These are phyloP conservation scores for Molorchus minor DNA, from an alignment of 2,888 invertebrate genomes.

Conservation along the genomic window DNA sequence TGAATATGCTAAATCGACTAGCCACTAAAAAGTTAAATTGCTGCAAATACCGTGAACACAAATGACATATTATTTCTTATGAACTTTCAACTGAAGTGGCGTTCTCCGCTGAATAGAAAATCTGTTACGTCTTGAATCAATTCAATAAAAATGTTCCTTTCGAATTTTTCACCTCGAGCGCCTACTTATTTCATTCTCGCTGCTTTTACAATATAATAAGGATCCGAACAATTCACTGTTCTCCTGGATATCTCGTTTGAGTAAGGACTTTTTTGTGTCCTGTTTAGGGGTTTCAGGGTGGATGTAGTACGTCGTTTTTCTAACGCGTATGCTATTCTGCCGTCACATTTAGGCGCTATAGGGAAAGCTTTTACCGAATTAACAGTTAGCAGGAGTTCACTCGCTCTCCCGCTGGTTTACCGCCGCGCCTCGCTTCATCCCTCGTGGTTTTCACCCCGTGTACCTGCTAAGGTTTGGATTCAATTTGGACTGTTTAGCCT, in stretches of 20 bases:
- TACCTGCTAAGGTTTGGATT: slow-evolving; percentile 36
- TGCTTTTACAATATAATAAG: slow-evolving; percentile 8
- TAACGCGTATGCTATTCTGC: slow-evolving; percentile 52
- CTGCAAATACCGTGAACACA: too few species aligned
- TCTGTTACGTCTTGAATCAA: too few species aligned
- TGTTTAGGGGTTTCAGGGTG: slow-evolving; percentile 47
- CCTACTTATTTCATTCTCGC: slow-evolving; percentile 1
- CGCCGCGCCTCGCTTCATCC: slow-evolving; percentile 19
- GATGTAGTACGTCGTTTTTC: slow-evolving; percentile 53
- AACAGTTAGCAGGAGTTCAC: slow-evolving; percentile 53
- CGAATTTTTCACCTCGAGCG: background rate
- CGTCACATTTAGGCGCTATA: slow-evolving; percentile 58
- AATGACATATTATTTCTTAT: too few species aligned
- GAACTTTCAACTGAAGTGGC: too few species aligned
- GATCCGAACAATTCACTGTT: slow-evolving; percentile 20
- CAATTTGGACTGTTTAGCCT: slow-evolving; percentile 20
- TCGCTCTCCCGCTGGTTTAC: slow-evolving; percentile 31
- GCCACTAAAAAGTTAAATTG: too few species aligned
- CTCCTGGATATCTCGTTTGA: slow-evolving; percentile 51
- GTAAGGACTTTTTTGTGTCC: slow-evolving; percentile 55
- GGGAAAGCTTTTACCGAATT: slow-evolving; percentile 63
- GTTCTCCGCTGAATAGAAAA: too few species aligned
- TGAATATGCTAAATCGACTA: too few species aligned
- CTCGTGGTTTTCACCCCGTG: slow-evolving; percentile 18
- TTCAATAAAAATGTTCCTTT: slow-evolving; percentile 18